phyloP scores from a whole-genome alignment of 2,888 invertebrate genomes.

The Drosophila merina region DNA sequence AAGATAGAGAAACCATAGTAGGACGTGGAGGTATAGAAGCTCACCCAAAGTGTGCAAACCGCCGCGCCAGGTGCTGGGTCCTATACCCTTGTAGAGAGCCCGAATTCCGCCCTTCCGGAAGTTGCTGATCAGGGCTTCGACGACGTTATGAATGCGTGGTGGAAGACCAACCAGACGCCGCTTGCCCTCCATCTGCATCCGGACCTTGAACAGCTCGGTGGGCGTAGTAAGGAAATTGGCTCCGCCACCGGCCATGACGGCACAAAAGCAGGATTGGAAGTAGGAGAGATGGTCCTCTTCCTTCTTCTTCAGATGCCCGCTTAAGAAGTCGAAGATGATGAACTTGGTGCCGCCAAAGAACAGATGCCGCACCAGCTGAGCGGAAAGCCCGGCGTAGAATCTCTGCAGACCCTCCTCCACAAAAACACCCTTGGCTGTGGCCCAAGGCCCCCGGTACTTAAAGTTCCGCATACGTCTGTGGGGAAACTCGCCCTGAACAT shows the following conservation, averaged over 20 bases:
- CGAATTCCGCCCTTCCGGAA: background rate
- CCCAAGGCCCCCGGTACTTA: background rate
- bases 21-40: background rate
- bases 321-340: background rate
- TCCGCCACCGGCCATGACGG: background rate
- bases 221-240: background rate
- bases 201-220: slow-evolving; percentile 1
- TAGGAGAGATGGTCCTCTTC: background rate
- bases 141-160: background rate
- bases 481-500: background rate
- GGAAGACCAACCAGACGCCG: background rate
- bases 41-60: background rate
- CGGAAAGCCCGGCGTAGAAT: background rate
- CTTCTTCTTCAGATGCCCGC: background rate
- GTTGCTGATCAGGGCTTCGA: background rate
- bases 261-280: background rate
- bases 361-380: background rate
- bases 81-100: background rate
- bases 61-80: background rate
- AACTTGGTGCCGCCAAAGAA: background rate
- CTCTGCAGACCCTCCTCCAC: background rate
- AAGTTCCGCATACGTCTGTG: background rate
- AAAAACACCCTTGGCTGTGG: background rate
- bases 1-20: background rate
- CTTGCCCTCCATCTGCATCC: slow-evolving; percentile 1